phyloP scores from a whole-genome alignment of 2,797 vertebrate genomes.

The Myripristis murdjan region DNA sequence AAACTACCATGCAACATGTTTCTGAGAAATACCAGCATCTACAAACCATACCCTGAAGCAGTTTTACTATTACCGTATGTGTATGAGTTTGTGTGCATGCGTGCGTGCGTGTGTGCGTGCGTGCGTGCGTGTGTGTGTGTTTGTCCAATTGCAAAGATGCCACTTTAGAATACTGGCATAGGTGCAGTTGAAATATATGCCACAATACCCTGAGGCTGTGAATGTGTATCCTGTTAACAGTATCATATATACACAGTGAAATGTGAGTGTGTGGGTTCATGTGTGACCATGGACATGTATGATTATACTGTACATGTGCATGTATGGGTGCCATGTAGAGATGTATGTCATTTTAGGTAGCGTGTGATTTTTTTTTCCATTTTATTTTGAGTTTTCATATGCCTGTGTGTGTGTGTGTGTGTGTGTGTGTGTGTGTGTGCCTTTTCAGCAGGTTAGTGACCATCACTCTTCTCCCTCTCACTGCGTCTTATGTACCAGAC shows the following conservation, averaged over 20 bases:
- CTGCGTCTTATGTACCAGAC: neutral
- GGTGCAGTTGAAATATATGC: conserved; percentile 45
- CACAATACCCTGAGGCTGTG: conserved; percentile 13
- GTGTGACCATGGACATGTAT: conserved; percentile 1
- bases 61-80: conserved; percentile 50
- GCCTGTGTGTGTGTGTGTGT: neutral
- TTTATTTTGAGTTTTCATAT: no score
- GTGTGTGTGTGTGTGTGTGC: conserved; percentile 4
- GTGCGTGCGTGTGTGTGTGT: neutral
- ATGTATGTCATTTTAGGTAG: no score
- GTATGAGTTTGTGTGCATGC: conserved; percentile 40
- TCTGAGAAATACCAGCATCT: conserved; percentile 47
- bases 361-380: no score
- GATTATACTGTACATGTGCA: no score
- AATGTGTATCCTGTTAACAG: neutral
- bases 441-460: neutral
- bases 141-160: conserved; percentile 66
- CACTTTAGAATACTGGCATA: conserved; percentile 50
- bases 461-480: neutral
- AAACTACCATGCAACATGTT: conserved; percentile 31
- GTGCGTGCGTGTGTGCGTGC: conserved; percentile 6
- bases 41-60: conserved; percentile 51
- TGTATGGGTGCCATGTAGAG: no score
- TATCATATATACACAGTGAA: no score
- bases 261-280: neutral